Base-by-base conservation (phyloP, 30 jellyfish, hydroid and myxozoan species). In the Clytia hemisphaerica region DNA sequence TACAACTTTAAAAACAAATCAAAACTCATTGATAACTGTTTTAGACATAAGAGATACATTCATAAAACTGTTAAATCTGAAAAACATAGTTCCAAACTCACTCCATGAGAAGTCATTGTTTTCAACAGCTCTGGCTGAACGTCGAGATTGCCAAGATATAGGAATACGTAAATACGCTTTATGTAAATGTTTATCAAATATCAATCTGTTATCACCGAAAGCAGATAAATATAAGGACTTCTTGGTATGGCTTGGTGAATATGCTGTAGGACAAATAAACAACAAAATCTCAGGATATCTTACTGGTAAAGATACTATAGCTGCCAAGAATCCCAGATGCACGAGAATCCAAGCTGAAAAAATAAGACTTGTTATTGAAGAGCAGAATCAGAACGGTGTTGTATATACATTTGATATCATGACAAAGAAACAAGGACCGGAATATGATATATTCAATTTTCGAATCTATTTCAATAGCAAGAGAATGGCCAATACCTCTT, bases 161-260 rank as follows among this genome's bases (percentile, higher is more conserved):
- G 83, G 89, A 16, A 47, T 69, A 16, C 60, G 96, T 38, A 53
- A 34, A 19, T 78, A 78, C 50, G 81, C 93, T 14, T 72, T 86
- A 27, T 86, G 96, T 45, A 86, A 86, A 61, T 86, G 96, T 50
- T 54, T 49, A 16, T 30, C 65, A 5, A 31, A 61, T 1, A 60
- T 67, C 37, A 42, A 54, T 0, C 54, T 78, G 46, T 29, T 69
- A 27, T 61, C 66, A 33, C 37, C 45, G 2, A 44, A 37, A 24
- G 72, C n/a, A 2, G 33, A 54, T 3, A 22, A 15, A 10, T 54
- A 31, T 16, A 57, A 45, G 16, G 51, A 36, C 51, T 71, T 79
- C 21, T 59, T 85, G 6, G 48, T 59, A 3, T 86, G 96, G 96
- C 71, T 86, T 80, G 84, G 87, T 21, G 96, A 86, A 46, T 86